Base-by-base conservation (phyloP, 1,140 invertebrate genomes). In the Bombus fervidus region DNA sequence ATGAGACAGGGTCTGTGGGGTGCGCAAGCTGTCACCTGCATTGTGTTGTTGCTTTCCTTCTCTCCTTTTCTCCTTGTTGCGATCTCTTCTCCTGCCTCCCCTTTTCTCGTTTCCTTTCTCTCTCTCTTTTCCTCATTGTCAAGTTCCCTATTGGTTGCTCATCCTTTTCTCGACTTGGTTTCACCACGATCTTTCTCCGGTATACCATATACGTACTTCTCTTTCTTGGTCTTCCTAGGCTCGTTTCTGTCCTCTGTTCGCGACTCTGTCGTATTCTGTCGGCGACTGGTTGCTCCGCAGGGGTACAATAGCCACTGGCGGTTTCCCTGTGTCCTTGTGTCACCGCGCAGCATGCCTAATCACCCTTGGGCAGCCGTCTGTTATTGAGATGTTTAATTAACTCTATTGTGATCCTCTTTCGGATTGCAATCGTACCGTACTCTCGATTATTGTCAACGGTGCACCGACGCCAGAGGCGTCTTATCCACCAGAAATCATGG, bases 351-450 rank as follows among this genome's bases (percentile, higher is more conserved):
- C 91, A 93, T 93, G 93, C 90, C 94, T 94, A 94, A 94, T 94
- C 93, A 94, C 92, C 93, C 91, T 89, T 90, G 90, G 90, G 91
- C 91, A 88, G 89, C 91, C 93, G 91, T 92, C 93, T 93, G 93
- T 92, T 93, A 94, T 94, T 94, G 93, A 94, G 93, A 94, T 93
- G 93, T 95, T 94, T 94, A 94, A 95, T 95, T 95, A 94, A 95
- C 93, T 95, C 92, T 89, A 92, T 93, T 93, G 93, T 93, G 89
- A 87, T 89, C 79, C 88, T 92, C 90, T 92, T 93, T 94, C 81
- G 78, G 86, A 64, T 75, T 76, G 77, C 82, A 88, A 80, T 81
- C 79, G 34, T 28, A 39, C 83, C 80, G 81, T 83, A 66, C 79
- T 66, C 37, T 69, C 84, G 90, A 91, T 91, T 87, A 90, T 91